These are phyloP conservation scores for Temnothorax ravouxi DNA, from an alignment of 2,888 invertebrate genomes.

Conservation along the genomic window DNA sequence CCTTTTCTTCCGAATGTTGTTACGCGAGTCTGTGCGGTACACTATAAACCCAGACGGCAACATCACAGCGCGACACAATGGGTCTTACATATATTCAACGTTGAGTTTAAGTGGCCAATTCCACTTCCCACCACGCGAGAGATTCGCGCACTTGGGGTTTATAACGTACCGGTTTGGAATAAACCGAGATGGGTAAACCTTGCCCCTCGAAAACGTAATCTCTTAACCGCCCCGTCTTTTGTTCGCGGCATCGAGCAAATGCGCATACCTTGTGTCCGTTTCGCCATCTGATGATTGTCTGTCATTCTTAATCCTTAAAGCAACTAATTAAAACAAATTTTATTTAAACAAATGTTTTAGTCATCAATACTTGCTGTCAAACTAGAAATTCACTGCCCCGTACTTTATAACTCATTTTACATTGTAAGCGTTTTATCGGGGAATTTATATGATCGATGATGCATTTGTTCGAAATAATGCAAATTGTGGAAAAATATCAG, in stretches of 20 bases:
- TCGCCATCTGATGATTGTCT: not conserved
- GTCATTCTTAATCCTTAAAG: not conserved
- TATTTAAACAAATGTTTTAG: not conserved
- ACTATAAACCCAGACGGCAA: conserved; percentile 13
- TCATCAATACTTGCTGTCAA: not conserved
- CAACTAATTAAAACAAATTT: not conserved
- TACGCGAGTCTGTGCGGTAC: not conserved
- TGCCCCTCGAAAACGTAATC: conserved; percentile 27
- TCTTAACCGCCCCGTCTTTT: conserved; percentile 17
- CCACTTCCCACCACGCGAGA: conserved; percentile 9
- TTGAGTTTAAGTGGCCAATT: conserved; percentile 35
- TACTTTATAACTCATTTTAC: not conserved
- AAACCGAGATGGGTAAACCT: conserved; percentile 16
- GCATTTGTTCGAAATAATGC: not conserved
- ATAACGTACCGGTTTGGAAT: conserved; percentile 24
- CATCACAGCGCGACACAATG: conserved; percentile 27
- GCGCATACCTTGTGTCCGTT: not conserved
- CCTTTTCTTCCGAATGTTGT: conserved; percentile 3
- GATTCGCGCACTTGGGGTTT: conserved; percentile 23
- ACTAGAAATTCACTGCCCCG: not conserved
- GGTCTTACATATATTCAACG: conserved; percentile 30
- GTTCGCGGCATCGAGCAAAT: not conserved
- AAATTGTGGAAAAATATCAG: not conserved
- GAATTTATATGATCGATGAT: not conserved
- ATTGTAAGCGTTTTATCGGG: not conserved